Evolutionary conservation across 2,113 vertebrate genomes (phyloP).

Genomic region (Camelus bactrianus): DNA sequence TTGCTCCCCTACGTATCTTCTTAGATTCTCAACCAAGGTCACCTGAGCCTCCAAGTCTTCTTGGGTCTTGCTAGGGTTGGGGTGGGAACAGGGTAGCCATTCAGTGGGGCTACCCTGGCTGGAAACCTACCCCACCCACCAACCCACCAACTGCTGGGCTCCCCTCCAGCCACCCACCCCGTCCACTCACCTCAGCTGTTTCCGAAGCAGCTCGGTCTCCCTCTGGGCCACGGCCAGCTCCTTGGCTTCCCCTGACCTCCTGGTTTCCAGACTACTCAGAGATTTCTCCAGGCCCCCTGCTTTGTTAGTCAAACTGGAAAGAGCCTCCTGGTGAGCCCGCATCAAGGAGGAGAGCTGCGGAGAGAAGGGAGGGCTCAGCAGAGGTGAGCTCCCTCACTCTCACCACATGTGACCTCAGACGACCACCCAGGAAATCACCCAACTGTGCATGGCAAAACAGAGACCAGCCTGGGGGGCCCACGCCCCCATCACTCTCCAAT

Average conservation of each 20-base stretch:
- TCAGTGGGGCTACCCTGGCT: neutral
- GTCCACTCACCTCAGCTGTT: constrained; percentile 68
- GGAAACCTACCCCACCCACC: neutral
- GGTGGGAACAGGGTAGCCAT: neutral
- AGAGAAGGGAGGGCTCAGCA: neutral
- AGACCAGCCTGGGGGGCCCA: neutral
- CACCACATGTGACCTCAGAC: neutral
- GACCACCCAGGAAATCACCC: neutral
- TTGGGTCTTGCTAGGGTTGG: constrained; percentile 76
- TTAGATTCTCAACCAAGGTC: constrained; percentile 81
- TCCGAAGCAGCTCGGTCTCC: constrained; percentile 59
- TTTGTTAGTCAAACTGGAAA: constrained; percentile 69
- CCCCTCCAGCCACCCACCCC: fast-evolving
- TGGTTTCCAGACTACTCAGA: constrained; percentile 64
- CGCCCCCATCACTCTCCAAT: neutral
- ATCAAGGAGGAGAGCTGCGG: constrained; percentile 73
- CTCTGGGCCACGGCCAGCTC: constrained; percentile 61
- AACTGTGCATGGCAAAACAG: neutral
- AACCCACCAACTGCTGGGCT: neutral
- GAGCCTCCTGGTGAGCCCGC: constrained; percentile 71
- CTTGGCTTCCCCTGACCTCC: constrained; percentile 62
- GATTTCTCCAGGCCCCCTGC: constrained; percentile 72
- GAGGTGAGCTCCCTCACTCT: neutral
- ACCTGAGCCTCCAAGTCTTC: constrained; percentile 80
- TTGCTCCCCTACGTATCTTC: constrained; percentile 84